phyloP scores from a whole-genome alignment of 2,888 invertebrate genomes.

The Chloromyia formosa region DNA sequence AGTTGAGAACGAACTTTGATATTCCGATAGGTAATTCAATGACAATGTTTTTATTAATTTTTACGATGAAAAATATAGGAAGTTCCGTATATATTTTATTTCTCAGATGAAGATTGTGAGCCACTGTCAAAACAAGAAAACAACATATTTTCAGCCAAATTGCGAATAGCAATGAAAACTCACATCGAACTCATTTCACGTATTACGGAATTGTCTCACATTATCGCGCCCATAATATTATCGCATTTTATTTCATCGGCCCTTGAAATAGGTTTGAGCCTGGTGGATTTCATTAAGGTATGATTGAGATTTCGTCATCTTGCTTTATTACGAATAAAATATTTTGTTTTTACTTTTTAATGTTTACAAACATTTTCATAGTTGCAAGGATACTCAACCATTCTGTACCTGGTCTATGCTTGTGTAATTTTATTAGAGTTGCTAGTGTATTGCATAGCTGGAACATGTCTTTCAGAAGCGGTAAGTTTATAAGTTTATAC shows the following conservation, averaged over 20 bases:
- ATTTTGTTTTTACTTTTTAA: neutral
- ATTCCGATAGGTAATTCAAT: conserved; percentile 2
- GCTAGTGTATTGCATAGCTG: conserved; percentile 24
- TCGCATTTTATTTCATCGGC: conserved; percentile 62
- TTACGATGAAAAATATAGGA: neutral
- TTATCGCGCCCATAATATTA: conserved; percentile 55
- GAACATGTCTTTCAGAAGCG: neutral
- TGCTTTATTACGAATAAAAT: neutral
- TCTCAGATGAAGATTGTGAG: neutral
- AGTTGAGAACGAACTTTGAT: conserved; percentile 19
- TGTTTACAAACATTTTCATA: too few species aligned
- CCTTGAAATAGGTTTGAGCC: conserved; percentile 59
- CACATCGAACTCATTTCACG: conserved; percentile 25
- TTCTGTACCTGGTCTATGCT: conserved; percentile 26
- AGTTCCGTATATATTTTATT: neutral
- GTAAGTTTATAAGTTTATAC: conserved; percentile 15
- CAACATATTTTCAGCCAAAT: neutral
- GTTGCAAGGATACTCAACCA: conserved; percentile 20
- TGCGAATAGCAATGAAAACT: neutral
- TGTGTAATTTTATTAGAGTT: conserved; percentile 11
- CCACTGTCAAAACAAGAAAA: conserved; percentile 16
- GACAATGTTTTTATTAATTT: conserved; percentile 2
- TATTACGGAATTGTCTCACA: neutral
- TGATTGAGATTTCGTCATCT: neutral
- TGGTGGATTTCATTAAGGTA: conserved; percentile 61